phyloP scores from a whole-genome alignment of 2,797 vertebrate genomes.

The Phrynocephalus vlangalii region DNA sequence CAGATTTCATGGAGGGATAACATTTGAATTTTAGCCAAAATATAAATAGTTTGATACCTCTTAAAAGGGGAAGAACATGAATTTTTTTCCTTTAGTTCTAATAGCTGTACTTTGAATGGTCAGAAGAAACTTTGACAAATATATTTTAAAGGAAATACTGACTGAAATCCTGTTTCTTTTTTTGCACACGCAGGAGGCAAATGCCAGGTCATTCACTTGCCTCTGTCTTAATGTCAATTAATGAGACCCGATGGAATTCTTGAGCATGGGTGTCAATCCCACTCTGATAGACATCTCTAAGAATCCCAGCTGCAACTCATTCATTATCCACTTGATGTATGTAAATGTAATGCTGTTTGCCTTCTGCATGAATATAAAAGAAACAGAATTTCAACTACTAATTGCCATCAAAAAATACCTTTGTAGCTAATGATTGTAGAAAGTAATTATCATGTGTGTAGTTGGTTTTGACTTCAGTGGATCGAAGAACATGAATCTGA shows the following conservation, averaged over 20 bases:
- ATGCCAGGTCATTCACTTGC: no score
- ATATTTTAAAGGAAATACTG: constrained; percentile 34
- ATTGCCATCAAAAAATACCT: not conserved
- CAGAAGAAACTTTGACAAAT: constrained; percentile 9
- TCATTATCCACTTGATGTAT: no score
- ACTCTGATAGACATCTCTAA: no score
- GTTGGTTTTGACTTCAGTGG: not conserved
- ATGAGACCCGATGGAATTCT: no score
- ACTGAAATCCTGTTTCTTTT: no score
- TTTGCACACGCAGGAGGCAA: no score
- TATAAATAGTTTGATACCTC: constrained; percentile 37
- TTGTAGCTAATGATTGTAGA: not conserved
- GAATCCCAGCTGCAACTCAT: no score
- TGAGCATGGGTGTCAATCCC: no score
- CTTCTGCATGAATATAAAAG: no score
- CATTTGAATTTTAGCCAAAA: constrained; percentile 43
- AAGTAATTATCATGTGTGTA: not conserved
- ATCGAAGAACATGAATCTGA: not conserved
- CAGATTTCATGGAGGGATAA: constrained; percentile 43
- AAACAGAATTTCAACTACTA: no score
- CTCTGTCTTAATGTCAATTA: no score
- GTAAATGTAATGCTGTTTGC: no score
- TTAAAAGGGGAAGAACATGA: constrained; percentile 55
- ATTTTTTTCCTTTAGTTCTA: constrained; percentile 17
- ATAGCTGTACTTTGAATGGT: constrained; percentile 50